Percentiles rank a stretch among this genome's conserved stretches.
Conservation (phyloP, 2,797 vertebrate species). For the Orientallactaga sibirica region DNA sequence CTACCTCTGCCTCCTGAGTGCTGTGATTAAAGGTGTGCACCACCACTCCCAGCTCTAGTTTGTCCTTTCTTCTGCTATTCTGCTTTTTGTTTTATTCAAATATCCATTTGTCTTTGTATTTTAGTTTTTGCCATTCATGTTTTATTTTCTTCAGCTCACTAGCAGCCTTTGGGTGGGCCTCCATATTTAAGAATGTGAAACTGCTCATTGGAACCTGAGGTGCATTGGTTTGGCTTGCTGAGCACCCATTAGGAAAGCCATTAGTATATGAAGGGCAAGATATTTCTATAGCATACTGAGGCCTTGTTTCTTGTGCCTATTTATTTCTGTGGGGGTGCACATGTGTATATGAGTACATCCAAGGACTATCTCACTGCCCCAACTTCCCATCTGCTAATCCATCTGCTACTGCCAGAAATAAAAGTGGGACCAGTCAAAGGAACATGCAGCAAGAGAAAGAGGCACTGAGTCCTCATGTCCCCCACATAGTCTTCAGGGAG, state of each 20-base stretch:
- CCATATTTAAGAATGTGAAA: background rate
- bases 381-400: too few species aligned
- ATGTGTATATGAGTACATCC: too few species aligned
- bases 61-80: background rate
- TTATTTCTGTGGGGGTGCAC: background rate
- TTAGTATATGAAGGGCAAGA: background rate
- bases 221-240: background rate
- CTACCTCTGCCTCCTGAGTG: too few species aligned
- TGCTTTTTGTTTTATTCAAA: background rate
- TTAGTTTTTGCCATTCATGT: background rate
- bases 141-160: background rate
- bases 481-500: too few species aligned
- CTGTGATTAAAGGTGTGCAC: too few species aligned
- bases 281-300: too few species aligned
- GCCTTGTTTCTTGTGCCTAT: background rate
- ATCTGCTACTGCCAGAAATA: too few species aligned
- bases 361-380: too few species aligned
- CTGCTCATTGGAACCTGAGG: background rate
- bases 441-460: background rate
- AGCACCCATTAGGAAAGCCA: background rate
- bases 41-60: too few species aligned
- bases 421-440: too few species aligned
- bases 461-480: fast-evolving
- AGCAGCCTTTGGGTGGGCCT: background rate
- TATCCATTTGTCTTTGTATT: background rate